A percentile compares a stretch with the other conserved stretches of the same genome.
Conservation (phyloP, 1,140 invertebrate genomes). For the Solenopsis fugax region DNA sequence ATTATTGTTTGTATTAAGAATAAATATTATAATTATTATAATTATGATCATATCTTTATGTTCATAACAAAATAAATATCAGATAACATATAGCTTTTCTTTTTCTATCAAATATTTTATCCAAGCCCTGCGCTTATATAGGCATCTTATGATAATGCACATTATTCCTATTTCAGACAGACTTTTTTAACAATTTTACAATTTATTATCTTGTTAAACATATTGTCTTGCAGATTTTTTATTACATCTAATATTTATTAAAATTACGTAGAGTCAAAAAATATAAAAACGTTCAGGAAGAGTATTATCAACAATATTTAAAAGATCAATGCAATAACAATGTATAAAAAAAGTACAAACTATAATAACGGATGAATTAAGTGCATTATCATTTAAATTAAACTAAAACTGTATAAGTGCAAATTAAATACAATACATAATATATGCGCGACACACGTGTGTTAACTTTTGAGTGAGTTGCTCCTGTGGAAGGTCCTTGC, state of each 20-base stretch:
- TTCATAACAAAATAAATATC: slow-evolving; percentile 87
- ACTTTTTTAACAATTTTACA: slow-evolving; percentile 11
- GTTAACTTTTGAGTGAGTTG: slow-evolving; percentile 85
- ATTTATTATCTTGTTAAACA: slow-evolving; percentile 43
- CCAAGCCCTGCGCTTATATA: slow-evolving; percentile 70
- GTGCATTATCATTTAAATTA: slow-evolving; percentile 77
- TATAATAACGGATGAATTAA: slow-evolving; percentile 48
- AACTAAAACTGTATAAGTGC: slow-evolving; percentile 71
- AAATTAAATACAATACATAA: slow-evolving; percentile 77
- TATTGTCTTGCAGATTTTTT: slow-evolving; percentile 40
- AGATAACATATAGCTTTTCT: slow-evolving; percentile 83
- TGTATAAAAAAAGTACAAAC: slow-evolving; percentile 41
- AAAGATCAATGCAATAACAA: slow-evolving; percentile 41
- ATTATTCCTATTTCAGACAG: slow-evolving; percentile 42
- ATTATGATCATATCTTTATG: slow-evolving; percentile 81
- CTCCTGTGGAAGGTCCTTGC: slow-evolving; percentile 84
- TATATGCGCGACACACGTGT: slow-evolving; percentile 55
- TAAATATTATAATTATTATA: slow-evolving; percentile 85
- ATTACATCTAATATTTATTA: slow-evolving; percentile 51
- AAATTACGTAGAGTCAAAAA: slow-evolving; percentile 27
- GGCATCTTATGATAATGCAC: slow-evolving; percentile 79
- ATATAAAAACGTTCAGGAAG: slow-evolving; percentile 47
- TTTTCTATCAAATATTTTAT: slow-evolving; percentile 76
- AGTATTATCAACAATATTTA: slow-evolving; percentile 44
- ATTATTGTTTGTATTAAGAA: slow-evolving; percentile 86